Conservation (phyloP, 2,797 vertebrate species). For the Fringilla coelebs region DNA sequence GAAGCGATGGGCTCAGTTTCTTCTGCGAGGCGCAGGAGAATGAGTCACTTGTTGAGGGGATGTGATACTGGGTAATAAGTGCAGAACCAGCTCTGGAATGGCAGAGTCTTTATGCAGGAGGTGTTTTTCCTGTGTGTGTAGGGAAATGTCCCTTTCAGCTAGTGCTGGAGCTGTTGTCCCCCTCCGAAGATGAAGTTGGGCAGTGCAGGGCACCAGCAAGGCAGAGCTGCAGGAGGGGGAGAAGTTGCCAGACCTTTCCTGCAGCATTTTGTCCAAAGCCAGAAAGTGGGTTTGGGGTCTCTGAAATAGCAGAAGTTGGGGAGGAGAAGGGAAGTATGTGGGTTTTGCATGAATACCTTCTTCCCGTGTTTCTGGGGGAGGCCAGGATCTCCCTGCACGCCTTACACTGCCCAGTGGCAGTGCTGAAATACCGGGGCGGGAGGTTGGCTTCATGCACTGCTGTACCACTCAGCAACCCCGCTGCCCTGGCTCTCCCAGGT, state of each 20-base stretch:
- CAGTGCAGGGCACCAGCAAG: not conserved
- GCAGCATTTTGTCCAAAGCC: not conserved
- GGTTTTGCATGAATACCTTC: not conserved
- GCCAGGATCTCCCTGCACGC: not conserved
- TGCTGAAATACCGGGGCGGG: not conserved
- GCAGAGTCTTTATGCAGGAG: not conserved
- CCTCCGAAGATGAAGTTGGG: not conserved
- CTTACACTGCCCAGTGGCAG: fast-evolving
- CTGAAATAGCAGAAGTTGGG: not conserved
- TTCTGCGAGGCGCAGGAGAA: not conserved
- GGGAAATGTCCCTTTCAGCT: not conserved
- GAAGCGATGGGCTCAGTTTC: not conserved
- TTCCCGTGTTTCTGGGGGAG: not conserved
- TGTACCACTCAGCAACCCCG: not conserved
- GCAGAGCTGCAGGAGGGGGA: not conserved
- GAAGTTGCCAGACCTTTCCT: not conserved
- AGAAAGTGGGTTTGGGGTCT: not conserved
- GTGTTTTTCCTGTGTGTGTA: too few species aligned
- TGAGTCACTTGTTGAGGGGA: not conserved
- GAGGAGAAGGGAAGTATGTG: not conserved
- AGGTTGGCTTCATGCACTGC: not conserved
- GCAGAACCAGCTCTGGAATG: not conserved
- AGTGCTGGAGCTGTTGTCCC: not conserved
- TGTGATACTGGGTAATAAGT: not conserved
- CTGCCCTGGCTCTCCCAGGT: not conserved